A percentile compares a stretch with the other conserved stretches of the same genome.
phyloP scores from a whole-genome alignment of 2,888 invertebrate genomes.

The Zhuqinia jingwanae region DNA sequence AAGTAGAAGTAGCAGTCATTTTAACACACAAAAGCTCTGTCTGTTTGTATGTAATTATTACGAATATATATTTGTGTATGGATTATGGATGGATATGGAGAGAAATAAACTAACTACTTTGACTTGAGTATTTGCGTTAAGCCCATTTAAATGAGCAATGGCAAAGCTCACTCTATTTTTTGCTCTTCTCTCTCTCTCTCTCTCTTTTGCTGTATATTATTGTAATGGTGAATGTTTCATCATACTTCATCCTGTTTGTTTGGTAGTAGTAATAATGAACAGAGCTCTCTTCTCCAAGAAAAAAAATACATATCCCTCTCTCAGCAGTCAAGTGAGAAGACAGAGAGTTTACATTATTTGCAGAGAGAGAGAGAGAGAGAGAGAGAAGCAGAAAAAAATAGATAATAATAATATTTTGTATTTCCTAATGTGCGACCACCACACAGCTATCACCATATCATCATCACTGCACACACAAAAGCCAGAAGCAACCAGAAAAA shows the following conservation, averaged over 20 bases:
- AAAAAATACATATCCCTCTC: no score
- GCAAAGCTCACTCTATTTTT: neutral
- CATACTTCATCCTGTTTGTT: slow-evolving; percentile 54
- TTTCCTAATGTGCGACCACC: slow-evolving; percentile 38
- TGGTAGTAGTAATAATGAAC: slow-evolving; percentile 68
- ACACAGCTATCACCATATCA: no score
- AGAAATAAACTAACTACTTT: slow-evolving; percentile 45
- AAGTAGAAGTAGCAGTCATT: no score
- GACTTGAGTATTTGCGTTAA: neutral
- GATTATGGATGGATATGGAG: no score
- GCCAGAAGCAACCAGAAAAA: slow-evolving; percentile 50
- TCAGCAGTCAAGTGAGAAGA: neutral
- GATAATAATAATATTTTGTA: slow-evolving; percentile 51
- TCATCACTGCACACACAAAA: no score
- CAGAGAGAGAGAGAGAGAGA: slow-evolving; percentile 53
- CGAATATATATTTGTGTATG: no score
- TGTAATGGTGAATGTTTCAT: slow-evolving; percentile 47
- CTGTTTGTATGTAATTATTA: neutral
- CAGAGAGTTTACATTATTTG: slow-evolving; percentile 61
- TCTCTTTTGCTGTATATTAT: slow-evolving; percentile 47
- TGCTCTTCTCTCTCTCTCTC: no score
- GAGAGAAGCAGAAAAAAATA: slow-evolving; percentile 1
- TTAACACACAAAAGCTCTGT: neutral
- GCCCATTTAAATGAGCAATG: slow-evolving; percentile 22
- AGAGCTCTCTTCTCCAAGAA: slow-evolving; percentile 50